These are phyloP conservation scores for Chalcis sispes DNA, from an alignment of 2,888 invertebrate genomes.

Conservation along the genomic window DNA sequence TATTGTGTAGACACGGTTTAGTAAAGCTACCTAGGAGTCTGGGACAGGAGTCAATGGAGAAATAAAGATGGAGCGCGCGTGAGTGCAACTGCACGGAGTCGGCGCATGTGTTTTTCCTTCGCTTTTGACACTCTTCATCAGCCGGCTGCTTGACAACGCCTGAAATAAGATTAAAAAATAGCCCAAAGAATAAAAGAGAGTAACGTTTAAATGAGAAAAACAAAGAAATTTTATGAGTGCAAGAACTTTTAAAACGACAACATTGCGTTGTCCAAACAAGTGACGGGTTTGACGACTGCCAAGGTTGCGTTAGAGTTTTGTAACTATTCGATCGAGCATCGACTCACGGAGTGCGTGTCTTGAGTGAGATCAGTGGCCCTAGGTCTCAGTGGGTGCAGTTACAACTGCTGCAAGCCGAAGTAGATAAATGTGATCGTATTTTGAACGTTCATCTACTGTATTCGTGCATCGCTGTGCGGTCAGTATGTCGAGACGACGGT, in stretches of 20 bases:
- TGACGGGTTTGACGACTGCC: too few relatives aligned
- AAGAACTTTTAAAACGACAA: too few relatives aligned
- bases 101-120: constrained; percentile 26
- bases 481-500: too few relatives aligned
- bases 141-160: constrained; percentile 32
- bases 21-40: too few relatives aligned
- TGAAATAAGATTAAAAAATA: background rate
- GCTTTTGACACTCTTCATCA: constrained; percentile 19
- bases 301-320: too few relatives aligned
- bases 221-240: background rate
- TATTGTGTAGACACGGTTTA: too few relatives aligned
- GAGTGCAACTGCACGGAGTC: constrained; percentile 2
- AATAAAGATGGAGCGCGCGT: too few relatives aligned
- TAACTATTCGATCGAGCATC: constrained; percentile 20
- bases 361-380: background rate
- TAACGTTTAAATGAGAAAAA: background rate
- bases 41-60: too few relatives aligned
- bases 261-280: too few relatives aligned
- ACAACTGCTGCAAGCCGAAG: background rate
- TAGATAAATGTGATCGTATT: background rate
- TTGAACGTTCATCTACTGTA: too few relatives aligned
- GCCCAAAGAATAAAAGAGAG: background rate
- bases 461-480: too few relatives aligned
- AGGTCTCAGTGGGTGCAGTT: background rate
- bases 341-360: constrained; percentile 15